Evolutionary conservation across 2,888 invertebrate species (phyloP), one percentile per base, ranked within the genome.

Genomic region (Hololepta plana): DNA sequence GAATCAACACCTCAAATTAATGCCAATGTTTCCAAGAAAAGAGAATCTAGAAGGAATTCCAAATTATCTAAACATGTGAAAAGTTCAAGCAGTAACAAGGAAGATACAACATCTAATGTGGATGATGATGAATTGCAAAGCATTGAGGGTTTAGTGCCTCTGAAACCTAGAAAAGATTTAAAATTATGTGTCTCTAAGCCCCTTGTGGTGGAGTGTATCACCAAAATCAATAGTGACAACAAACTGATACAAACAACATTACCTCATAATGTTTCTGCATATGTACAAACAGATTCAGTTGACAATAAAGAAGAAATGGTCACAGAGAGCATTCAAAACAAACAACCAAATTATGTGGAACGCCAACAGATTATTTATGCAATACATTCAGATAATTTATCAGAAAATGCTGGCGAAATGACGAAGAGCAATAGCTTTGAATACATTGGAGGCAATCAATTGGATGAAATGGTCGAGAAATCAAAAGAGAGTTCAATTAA

Each of bases 391-490:
- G 29, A 31, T n/a, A n/a, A n/a, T n/a, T n/a, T n/a, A 24, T 30
- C 33, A 12, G 31, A 29, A 7, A 26, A 26, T 7, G 29, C 27
- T n/a, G 19, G 38, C 13, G n/a, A n/a, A n/a, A n/a, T n/a, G n/a
- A 45, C 46, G 34, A 63, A 65, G 41, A 69, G 69, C 15, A 68
- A 71, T 39, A 73, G 73, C 43, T 73, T 73, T 49, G 72, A 73
- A 45, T 73, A 72, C 43, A 55, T 64, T 51, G n/a, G n/a, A n/a
- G n/a, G n/a, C n/a, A n/a, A n/a, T n/a, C n/a, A n/a, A n/a, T n/a
- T n/a, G n/a, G n/a, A n/a, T n/a, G n/a, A n/a, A n/a, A n/a, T n/a
- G n/a, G n/a, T n/a, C n/a, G n/a, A n/a, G n/a, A n/a, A 16, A 15
- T 15, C 28, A 24, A 27, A 27, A 9, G 8, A 12, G 7, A 2